These are phyloP conservation scores for Sebastes goodei DNA, from an alignment of 2,797 vertebrate genomes.

Conservation along the genomic window DNA sequence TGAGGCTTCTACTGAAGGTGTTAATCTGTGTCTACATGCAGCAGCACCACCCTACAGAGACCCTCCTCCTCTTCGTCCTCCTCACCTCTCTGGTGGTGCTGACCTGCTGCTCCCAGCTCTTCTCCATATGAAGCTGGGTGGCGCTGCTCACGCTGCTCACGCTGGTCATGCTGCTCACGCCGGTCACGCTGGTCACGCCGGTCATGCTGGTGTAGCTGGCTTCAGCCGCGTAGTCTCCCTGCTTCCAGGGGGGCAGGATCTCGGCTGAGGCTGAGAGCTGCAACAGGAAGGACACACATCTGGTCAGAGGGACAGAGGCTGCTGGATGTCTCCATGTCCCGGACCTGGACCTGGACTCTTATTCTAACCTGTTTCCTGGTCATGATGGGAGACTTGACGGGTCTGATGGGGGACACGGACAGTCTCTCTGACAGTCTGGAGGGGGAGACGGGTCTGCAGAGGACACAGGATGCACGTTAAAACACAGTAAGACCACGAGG, in stretches of 20 bases:
- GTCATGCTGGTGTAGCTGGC: slow-evolving; percentile 82
- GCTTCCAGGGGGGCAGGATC: slow-evolving; percentile 94
- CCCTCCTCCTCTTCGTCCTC: too few species aligned
- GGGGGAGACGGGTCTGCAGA: slow-evolving; percentile 89
- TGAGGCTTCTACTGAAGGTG: too few species aligned
- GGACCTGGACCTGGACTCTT: background rate
- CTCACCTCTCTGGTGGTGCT: slow-evolving; percentile 85
- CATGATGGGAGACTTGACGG: slow-evolving; percentile 91
- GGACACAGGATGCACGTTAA: background rate
- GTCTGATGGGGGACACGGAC: slow-evolving; percentile 93
- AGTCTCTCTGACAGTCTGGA: slow-evolving; percentile 79
- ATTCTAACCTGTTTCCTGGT: slow-evolving; percentile 81
- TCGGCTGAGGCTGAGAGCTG: slow-evolving; percentile 79
- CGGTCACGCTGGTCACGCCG: too few species aligned
- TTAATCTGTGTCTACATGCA: too few species aligned
- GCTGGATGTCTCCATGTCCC: too few species aligned
- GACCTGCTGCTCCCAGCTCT: slow-evolving; percentile 74
- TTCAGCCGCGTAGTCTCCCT: slow-evolving; percentile 85
- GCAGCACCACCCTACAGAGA: too few species aligned
- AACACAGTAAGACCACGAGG: too few species aligned
- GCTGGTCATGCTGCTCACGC: background rate
- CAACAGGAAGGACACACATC: background rate
- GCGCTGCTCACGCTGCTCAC: slow-evolving; percentile 77
- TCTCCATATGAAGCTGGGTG: slow-evolving; percentile 81
- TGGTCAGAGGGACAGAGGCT: too few species aligned